Conservation (phyloP, 2,113 vertebrate species). For the Entelurus aequoreus region DNA sequence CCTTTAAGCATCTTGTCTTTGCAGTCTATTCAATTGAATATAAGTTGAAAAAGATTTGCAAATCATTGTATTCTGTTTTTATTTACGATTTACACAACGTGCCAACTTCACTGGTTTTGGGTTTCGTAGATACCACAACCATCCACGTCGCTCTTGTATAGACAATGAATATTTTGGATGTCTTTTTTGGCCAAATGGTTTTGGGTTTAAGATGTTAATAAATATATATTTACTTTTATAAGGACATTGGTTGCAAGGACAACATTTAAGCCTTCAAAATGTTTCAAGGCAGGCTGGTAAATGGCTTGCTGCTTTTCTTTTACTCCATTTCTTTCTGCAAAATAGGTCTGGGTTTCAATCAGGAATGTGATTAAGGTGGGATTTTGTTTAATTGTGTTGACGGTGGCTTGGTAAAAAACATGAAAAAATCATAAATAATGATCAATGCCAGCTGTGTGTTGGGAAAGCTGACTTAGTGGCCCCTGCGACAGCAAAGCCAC, state of each 20-base stretch:
- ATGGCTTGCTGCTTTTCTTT: slow-evolving; percentile 13
- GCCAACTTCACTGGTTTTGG: too few species aligned
- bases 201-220: too few species aligned
- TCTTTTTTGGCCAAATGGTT: too few species aligned
- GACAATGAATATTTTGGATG: too few species aligned
- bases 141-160: too few species aligned
- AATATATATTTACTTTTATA: background rate
- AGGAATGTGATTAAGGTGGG: slow-evolving; percentile 51
- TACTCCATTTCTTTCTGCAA: slow-evolving; percentile 2
- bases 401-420: slow-evolving; percentile 21
- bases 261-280: too few species aligned
- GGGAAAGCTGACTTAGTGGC: slow-evolving; percentile 46
- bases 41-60: too few species aligned
- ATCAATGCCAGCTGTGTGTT: slow-evolving; percentile 38
- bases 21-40: too few species aligned
- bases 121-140: too few species aligned
- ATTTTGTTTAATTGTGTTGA: slow-evolving; percentile 54
- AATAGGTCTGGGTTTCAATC: slow-evolving; percentile 40
- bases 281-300: slow-evolving; percentile 2
- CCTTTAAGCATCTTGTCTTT: too few species aligned
- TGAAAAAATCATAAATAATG: slow-evolving; percentile 50
- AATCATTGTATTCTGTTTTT: too few species aligned
- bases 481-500: slow-evolving; percentile 54
- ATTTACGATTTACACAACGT: too few species aligned
- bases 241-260: background rate